These are phyloP conservation scores for Melanotaenia parkinsoni DNA, from an alignment of 2,797 vertebrate species.

Conservation along the genomic window DNA sequence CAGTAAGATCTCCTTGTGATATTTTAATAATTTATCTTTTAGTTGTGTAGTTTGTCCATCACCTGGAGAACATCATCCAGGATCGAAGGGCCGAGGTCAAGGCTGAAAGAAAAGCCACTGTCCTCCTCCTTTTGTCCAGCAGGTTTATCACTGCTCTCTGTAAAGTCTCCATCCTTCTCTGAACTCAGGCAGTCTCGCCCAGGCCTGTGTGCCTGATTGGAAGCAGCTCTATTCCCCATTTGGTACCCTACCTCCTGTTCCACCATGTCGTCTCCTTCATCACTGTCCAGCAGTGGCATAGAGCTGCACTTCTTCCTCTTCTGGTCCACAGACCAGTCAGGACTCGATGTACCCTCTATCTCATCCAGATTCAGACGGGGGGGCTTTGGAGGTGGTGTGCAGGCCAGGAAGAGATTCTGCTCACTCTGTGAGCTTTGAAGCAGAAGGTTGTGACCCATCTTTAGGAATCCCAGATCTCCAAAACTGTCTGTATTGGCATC, in stretches of 20 bases:
- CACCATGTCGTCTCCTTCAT: conserved; percentile 58
- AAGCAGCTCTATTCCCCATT: conserved; percentile 22
- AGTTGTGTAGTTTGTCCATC: conserved; percentile 86
- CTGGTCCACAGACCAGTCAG: conserved; percentile 56
- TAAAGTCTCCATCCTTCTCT: conserved; percentile 63
- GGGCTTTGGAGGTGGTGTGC: conserved; percentile 90
- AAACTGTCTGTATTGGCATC: conserved; percentile 83
- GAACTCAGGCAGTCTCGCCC: conserved; percentile 70
- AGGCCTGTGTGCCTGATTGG: conserved; percentile 39
- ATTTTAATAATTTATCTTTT: conserved; percentile 6
- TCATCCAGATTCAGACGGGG: conserved; percentile 90
- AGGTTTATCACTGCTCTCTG: conserved; percentile 58
- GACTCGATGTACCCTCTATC: conserved; percentile 74
- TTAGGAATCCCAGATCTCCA: conserved; percentile 87
- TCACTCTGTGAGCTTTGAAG: conserved; percentile 86
- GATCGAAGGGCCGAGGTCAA: conserved; percentile 94
- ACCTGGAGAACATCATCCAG: conserved; percentile 93
- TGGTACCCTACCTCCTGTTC: conserved; percentile 40
- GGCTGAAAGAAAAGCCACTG: conserved; percentile 86
- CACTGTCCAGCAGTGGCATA: conserved; percentile 76
- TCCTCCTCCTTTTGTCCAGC: conserved; percentile 73
- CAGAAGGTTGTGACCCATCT: conserved; percentile 83
- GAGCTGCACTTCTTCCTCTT: conserved; percentile 81
- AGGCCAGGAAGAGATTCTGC: conserved; percentile 87
- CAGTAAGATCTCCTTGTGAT: neutral